Evolutionary conservation across 2,888 invertebrate genomes (phyloP), one percentile per base, ranked within the genome.

Genomic region (Dasysyrphus albostriatus): DNA sequence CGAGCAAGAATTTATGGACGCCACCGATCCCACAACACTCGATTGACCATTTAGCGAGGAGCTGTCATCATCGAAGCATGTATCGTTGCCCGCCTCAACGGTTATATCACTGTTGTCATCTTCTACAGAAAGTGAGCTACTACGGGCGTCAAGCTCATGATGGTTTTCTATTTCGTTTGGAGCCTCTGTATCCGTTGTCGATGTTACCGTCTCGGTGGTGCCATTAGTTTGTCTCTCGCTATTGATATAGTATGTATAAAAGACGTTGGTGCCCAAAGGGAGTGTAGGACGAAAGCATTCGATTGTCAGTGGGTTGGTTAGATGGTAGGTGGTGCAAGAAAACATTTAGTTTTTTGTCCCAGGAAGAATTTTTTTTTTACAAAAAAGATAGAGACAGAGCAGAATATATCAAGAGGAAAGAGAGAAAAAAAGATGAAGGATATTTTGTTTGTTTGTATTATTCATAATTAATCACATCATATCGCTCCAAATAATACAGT

Each of bases 51-150:
- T 90, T 29, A 90, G 90, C n/a, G 91, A 91, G 19, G 90, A 88
- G 56, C 90, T 90, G 34, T 92, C 92, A 76, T 92, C 92, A 59
- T 91, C 91, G 83, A 91, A 91, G 69, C 92, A 92, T 37, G 91
- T 92, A 32, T 91, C 91, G 73, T 90, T 90, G 69, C 91, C 91
- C 81, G 92, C 91, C 76, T 92, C 93, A 59, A 91, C 89, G 14
- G 91, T 91, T 75, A 92, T 91, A 82, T 93, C 92, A 89, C 92
- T 92, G 59, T 92, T 92, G 88, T 92, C 93, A 85, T 92, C 92
- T 79, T 92, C 93, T 24, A 92, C 91, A 6, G 92, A 92, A 9
- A 92, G 88, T 14, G 93, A 92, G 72, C 91, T 91, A 89, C 91
- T 91, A 42, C 89, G 90, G 47, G 91, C 90, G 72, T 88, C 89